Evolutionary conservation across 2,888 invertebrate genomes (phyloP).

Genomic region (Dryomyza anilis): DNA sequence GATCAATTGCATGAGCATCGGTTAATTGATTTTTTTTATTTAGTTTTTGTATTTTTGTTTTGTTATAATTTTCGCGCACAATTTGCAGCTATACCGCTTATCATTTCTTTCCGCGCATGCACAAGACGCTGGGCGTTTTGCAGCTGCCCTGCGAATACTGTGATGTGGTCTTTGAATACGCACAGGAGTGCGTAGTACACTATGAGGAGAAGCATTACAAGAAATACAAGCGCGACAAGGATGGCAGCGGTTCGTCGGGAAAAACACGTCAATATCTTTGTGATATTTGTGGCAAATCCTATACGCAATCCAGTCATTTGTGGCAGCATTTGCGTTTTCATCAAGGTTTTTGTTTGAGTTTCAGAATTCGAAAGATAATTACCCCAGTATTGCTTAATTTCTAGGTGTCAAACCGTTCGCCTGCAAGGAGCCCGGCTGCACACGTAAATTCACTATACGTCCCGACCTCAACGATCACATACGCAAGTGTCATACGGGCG

Average conservation of each 20-base stretch:
- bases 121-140: slow-evolving; percentile 39
- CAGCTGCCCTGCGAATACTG: slow-evolving; percentile 58
- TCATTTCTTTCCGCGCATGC: slow-evolving; percentile 58
- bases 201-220: slow-evolving; percentile 66
- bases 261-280: slow-evolving; percentile 64
- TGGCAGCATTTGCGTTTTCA: slow-evolving; percentile 72
- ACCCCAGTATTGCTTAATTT: background rate
- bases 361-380: too few species aligned
- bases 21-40: slow-evolving; percentile 39
- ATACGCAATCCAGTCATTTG: slow-evolving; percentile 69
- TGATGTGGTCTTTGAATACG: slow-evolving; percentile 48
- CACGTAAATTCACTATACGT: slow-evolving; percentile 68
- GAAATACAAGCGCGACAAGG: slow-evolving; percentile 62
- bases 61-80: background rate
- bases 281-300: slow-evolving; percentile 68
- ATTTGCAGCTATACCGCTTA: slow-evolving; percentile 49
- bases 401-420: slow-evolving; percentile 69
- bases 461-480: slow-evolving; percentile 70
- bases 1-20: slow-evolving; percentile 59
- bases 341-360: slow-evolving; percentile 61
- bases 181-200: slow-evolving; percentile 60
- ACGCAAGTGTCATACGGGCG: slow-evolving; percentile 69
- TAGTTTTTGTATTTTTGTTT: background rate
- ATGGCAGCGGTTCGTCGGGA: slow-evolving; percentile 36
- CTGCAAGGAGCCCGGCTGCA: slow-evolving; percentile 67